Evolutionary conservation across 2,797 vertebrate species (phyloP), one percentile per base, ranked within the genome.

Genomic region (Bufotes viridis): DNA sequence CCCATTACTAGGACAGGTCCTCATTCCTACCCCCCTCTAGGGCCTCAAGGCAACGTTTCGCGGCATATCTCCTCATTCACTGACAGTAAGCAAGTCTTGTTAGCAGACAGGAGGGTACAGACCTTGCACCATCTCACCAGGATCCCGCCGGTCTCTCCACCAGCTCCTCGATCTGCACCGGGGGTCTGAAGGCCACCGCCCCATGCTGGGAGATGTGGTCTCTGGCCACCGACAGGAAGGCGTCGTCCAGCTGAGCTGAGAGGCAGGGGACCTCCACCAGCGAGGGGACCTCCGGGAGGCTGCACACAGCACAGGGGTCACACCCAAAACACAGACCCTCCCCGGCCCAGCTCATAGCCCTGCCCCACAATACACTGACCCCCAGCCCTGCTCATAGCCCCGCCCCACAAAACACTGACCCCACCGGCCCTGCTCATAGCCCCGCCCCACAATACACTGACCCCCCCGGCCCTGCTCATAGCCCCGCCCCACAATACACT

Each of bases 51-150:
- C 29, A 34, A 34, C 29, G 2, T 34, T 2, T 34, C 2, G 29
- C 29, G 2, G 10, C 57, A 60, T 15, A 60, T 84, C 22, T n/a
- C n/a, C n/a, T 24, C 26, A 5, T 5, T 57, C n/a, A 13, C 49
- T 74, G 70, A 10, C 17, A 74, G 57, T 15, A 60, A 18, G 57
- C 57, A 60, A 15, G 20, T 8, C 9, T n/a, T 10, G 15, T 15
- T 13, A 55, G 14, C 2, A 34, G 29, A 34, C 29, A 34, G 29
- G 29, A 34, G 29, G 29, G 3, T 34, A 34, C 29, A 3, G 3
- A 99, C 98, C 97, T 99, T 99, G 93, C 97, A 98, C 98, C 98
- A 99, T 87, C 96, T 96, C 78, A 98, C 98, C 86, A 98, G 94
- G 90, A 99, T 95, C 61, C 96, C 94, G 14, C 98, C 98, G 0